These are phyloP conservation scores for Corythaixoides concolor DNA, from an alignment of 2,113 vertebrate genomes.

Conservation along the genomic window DNA sequence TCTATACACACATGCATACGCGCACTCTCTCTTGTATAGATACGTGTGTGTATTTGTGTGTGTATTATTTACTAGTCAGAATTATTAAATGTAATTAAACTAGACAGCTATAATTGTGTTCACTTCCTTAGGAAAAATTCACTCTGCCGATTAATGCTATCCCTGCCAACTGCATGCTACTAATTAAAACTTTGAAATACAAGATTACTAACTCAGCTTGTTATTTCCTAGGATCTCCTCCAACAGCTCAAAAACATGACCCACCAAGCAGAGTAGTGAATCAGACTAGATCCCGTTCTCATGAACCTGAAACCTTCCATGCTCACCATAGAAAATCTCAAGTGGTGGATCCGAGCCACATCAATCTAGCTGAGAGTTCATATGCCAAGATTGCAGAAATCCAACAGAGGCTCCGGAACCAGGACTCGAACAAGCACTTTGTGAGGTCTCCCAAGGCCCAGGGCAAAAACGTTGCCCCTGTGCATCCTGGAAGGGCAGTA, in stretches of 20 bases:
- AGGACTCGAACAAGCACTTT: conserved; percentile 87
- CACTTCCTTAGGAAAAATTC: conserved; percentile 59
- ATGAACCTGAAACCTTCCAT: conserved; percentile 90
- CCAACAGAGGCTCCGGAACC: conserved; percentile 78
- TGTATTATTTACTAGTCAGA: conserved; percentile 15
- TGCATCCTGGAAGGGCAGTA: conserved; percentile 81
- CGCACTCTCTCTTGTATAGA: background rate
- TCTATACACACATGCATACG: background rate
- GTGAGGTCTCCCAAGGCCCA: conserved; percentile 90
- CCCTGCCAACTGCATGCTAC: conserved; percentile 46
- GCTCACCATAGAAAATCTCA: conserved; percentile 86
- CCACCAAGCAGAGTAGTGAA: conserved; percentile 81
- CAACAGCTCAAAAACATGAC: conserved; percentile 82
- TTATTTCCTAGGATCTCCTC: conserved; percentile 78
- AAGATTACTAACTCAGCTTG: conserved; percentile 40
- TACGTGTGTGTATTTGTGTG: background rate
- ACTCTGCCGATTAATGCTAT: conserved; percentile 2
- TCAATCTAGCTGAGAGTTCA: conserved; percentile 71
- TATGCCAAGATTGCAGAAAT: conserved; percentile 76
- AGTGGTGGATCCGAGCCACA: conserved; percentile 74
- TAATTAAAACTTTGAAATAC: conserved; percentile 59
- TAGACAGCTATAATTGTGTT: conserved; percentile 51
- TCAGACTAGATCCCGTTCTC: conserved; percentile 91
- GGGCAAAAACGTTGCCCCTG: conserved; percentile 74
- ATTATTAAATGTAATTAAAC: conserved; percentile 40